Base-by-base conservation (phyloP, 1,140 invertebrate species). In the Drosophila varians region DNA sequence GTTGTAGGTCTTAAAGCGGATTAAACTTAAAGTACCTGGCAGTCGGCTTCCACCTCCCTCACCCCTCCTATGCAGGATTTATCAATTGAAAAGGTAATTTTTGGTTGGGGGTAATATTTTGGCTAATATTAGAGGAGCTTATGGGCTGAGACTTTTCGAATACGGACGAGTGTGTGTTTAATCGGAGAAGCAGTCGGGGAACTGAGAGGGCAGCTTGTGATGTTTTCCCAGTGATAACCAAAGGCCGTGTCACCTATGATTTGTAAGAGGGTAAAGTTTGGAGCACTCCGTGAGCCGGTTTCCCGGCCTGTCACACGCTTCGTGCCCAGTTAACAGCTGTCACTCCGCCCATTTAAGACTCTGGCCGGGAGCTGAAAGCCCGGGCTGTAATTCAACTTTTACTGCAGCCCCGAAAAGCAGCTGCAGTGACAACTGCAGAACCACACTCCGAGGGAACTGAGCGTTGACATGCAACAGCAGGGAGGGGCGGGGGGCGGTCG, bases 1-100 rank as follows among this genome's bases (percentile, higher is more conserved):
- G 52, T 66, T 61, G 52, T 42, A 42, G 38, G 55, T 72, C 75
- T 66, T 60, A 76, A 84, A 84, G 70, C 80, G 80, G 80, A 76
- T 84, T 84, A 84, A 86, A 84, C 74, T 31, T 58, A 26, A 53
- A 66, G 48, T 68, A 53, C 40, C 52, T 66, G 36, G 19, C 23
- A 9, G 19, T 8, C 8, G 8, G 21, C 40, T 40, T n/a, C n/a
- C n/a, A n/a, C n/a, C n/a, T n/a, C n/a, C n/a, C n/a, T n/a, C n/a
- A n/a, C n/a, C n/a, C n/a, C n/a, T n/a, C n/a, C n/a, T n/a, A n/a
- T n/a, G n/a, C n/a, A n/a, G n/a, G n/a, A n/a, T n/a, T 42, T 62
- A 40, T 19, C 61, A 49, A 62, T 48, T 45, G 52, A 36, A 55
- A 21, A 26, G 53, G 25, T 25, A 28, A 55, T 55, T 55, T 56